Conservation (phyloP, 2,113 vertebrate species). For the Eurystomus gularis region DNA sequence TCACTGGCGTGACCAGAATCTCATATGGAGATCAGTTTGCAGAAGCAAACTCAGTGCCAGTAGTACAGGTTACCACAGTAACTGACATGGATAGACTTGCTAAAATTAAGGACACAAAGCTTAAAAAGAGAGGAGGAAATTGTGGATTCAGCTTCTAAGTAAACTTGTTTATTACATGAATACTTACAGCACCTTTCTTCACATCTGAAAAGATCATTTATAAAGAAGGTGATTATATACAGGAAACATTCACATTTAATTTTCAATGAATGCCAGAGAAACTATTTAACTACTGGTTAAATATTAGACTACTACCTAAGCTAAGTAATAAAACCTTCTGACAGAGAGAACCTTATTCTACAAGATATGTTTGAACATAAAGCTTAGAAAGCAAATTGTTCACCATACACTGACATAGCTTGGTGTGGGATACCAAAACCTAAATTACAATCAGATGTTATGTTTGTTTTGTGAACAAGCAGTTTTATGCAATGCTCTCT, state of each 20-base stretch:
- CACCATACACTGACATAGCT: slow-evolving; percentile 14
- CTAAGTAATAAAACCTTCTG: neutral
- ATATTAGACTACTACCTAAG: neutral
- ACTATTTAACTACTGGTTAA: neutral
- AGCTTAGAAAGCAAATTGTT: slow-evolving; percentile 12
- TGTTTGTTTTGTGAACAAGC: slow-evolving; percentile 26
- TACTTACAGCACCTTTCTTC: neutral
- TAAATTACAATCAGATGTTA: slow-evolving; percentile 49
- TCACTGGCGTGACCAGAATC: neutral
- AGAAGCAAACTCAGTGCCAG: neutral
- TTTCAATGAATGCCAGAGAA: neutral
- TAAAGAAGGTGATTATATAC: neutral
- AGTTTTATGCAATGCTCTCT: slow-evolving; percentile 13
- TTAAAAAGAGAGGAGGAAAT: neutral
- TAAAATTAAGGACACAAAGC: neutral
- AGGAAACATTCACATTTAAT: neutral
- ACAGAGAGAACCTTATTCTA: slow-evolving; percentile 7
- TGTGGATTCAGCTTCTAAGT: neutral
- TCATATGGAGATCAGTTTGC: neutral
- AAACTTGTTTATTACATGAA: neutral
- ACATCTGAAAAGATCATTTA: neutral
- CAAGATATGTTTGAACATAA: slow-evolving; percentile 12
- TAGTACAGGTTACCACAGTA: slow-evolving; percentile 28
- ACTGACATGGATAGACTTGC: neutral
- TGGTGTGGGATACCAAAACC: slow-evolving; percentile 1